Base-by-base conservation (phyloP, 2,888 invertebrate species). In the Tipula lateralis region DNA sequence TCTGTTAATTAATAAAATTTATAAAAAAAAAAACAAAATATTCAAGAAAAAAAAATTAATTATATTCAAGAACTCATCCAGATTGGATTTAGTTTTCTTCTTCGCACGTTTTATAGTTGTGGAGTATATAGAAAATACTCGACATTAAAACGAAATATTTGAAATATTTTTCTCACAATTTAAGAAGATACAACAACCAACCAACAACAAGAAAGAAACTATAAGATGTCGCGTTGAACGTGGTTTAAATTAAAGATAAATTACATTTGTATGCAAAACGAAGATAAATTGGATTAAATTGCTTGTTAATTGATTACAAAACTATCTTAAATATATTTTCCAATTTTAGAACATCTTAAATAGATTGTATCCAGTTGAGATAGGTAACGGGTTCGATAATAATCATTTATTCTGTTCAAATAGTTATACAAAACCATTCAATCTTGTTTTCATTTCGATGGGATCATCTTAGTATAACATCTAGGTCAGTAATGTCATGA, bases 191-290 rank as follows among this genome's bases (percentile, higher is more conserved):
- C 66, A 24, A 24, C 24, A 50, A 16, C 12, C n/a, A 32, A 32
- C 32, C 36, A 36, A 36, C 12, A 36, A 66, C 50, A 50, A 19
- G 50, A 66, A 66, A 66, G 0, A 12, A 24, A n/a, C 24, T 16
- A 50, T 66, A 24, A 24, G 66, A 66, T 66, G 66, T 66, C 66
- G 66, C 66, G 66, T 66, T 66, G 24, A 66, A 66, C 19, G 24
- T 66, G 66, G 66, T 66, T 66, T 66, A 66, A 66, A 66, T 66
- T 66, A 66, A 24, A 66, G 66, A 66, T 66, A 66, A 66, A 66
- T 66, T 66, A 66, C 66, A 66, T 66, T 66, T 24, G 12, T 66
- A 66, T 66, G 66, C 66, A 66, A 66, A 66, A 66, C 66, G 9
- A 66, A 66, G 66, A 66, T 66, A 24, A 66, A 66, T 66, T 66